Base-by-base conservation (phyloP, 1,140 invertebrate species). In the Idris sp. region DNA sequence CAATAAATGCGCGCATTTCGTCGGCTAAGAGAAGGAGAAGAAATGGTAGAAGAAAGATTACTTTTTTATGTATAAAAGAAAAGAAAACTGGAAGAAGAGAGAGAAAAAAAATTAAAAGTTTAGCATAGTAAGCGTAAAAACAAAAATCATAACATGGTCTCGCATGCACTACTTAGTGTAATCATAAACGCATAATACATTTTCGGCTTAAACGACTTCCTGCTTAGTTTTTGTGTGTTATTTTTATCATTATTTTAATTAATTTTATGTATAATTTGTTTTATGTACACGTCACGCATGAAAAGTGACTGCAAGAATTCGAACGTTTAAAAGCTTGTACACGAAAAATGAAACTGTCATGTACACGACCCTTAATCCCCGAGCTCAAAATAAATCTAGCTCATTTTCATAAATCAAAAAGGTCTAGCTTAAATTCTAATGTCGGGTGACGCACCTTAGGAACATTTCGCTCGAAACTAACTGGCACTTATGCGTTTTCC, bases 1-100 rank as follows among this genome's bases (percentile, higher is more conserved):
- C 54, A 62, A 26, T 59, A 64, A 64, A 59, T 74, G 61, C 71
- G 64, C 62, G 72, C 26, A 48, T 58, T 64, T 65, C 44, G 56
- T 76, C 68, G 59, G 53, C 54, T 53, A 74, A 77, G 76, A 75
- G 75, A 80, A 79, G 71, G 75, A 79, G 76, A 72, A 77, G 78
- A 76, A 81, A 78, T 51, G 40, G 18, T 35, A 54, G 35, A 40
- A 61, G 56, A 72, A 64, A 54, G 18, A n/a, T n/a, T n/a, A n/a
- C n/a, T n/a, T n/a, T n/a, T n/a, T n/a, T n/a, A n/a, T n/a, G n/a
- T n/a, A n/a, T n/a, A n/a, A n/a, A n/a, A n/a, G n/a, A n/a, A n/a
- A n/a, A 43, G 36, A 26, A 13, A 33, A 43, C 40, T n/a, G 8
- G n/a, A 26, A 36, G 22, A 46, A 10, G 43, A 56, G 22, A 48